Base-by-base conservation (phyloP, 2,888 invertebrate species). In the Carpatolechia fugitivella region DNA sequence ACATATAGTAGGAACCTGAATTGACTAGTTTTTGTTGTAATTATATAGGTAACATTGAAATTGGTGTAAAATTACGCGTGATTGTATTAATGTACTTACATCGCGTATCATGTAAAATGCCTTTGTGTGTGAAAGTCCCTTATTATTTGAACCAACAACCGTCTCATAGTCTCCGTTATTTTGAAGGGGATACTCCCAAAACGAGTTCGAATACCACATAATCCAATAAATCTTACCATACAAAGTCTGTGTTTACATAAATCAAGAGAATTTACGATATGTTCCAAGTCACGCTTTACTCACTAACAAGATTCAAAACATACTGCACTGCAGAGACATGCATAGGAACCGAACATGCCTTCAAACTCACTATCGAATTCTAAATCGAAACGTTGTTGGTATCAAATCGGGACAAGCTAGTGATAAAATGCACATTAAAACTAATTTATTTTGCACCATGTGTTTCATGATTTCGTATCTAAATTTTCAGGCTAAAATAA, bases 251-350 rank as follows among this genome's bases (percentile, higher is more conserved):
- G 41, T 41, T 50, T 31, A 38, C 44, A 47, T 54, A 57, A 57
- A 57, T 57, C 57, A 53, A 1, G 14, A 20, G 29, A 46, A 54
- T 56, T 56, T 56, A 56, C 50, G 57, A 48, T 33, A 40, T 33
- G 35, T 40, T 14, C 31, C 36, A 41, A 20, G 46, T 44, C 47
- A 30, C 47, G 47, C 16, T 31, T 52, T 29, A 36, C 49, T n/a
- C 8, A 3, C 14, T 47, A 47, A 47, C 47, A 31, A 47, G 31
- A 1, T 31, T 47, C 31, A 47, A 47, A 47, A 47, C 31, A 31
- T 16, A 30, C 14, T 14, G 16, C 16, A 16, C 30, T 16, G 16
- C 47, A 10, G 31, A 46, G 29, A 46, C 46, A 29, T 30, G 14
- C 14, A 11, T 16, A 20, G 11, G n/a, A n/a, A n/a, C n/a, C n/a